A percentile compares a stretch with the other conserved stretches of the same genome.
These are phyloP conservation scores for Drosophila willistoni DNA, from an alignment of 1,140 invertebrate species.

Conservation along the genomic window DNA sequence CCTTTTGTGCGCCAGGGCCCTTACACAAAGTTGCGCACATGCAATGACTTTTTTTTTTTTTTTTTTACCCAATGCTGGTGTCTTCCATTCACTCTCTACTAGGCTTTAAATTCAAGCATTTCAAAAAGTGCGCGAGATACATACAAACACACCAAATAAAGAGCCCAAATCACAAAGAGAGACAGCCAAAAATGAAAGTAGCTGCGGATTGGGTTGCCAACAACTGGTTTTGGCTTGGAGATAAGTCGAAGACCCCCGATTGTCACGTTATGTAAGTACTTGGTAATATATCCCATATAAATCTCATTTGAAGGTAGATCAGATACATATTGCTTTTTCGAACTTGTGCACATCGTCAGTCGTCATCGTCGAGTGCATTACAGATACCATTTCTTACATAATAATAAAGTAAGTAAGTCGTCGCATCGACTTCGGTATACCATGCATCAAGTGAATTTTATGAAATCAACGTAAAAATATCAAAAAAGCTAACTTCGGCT, in stretches of 20 bases:
- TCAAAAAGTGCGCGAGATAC: conserved; percentile 24
- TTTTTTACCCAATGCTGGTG: conserved; percentile 11
- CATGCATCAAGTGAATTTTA: too few species aligned
- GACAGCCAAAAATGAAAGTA: conserved; percentile 71
- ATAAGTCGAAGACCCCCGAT: conserved; percentile 28
- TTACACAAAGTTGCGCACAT: conserved; percentile 61
- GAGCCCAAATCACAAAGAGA: conserved; percentile 31
- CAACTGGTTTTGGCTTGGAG: conserved; percentile 60
- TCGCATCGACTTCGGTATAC: too few species aligned
- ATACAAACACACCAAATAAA: conserved; percentile 5
- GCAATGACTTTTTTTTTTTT: conserved; percentile 43
- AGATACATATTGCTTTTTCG: neutral
- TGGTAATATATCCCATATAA: conserved; percentile 16
- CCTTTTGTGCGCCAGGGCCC: conserved; percentile 38
- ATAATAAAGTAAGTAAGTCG: too few species aligned
- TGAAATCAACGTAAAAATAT: too few species aligned
- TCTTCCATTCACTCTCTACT: conserved; percentile 30
- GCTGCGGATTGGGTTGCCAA: conserved; percentile 48
- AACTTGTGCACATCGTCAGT: too few species aligned
- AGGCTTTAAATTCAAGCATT: conserved; percentile 14
- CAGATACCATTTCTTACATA: neutral
- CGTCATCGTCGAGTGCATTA: neutral
- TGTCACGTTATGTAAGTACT: conserved; percentile 61
- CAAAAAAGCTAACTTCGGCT: too few species aligned
- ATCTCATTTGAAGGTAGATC: conserved; percentile 32